Percentiles rank a stretch among this genome's conserved stretches.
Conservation (phyloP, 2,113 vertebrate genomes). For the Microtus oregoni region DNA sequence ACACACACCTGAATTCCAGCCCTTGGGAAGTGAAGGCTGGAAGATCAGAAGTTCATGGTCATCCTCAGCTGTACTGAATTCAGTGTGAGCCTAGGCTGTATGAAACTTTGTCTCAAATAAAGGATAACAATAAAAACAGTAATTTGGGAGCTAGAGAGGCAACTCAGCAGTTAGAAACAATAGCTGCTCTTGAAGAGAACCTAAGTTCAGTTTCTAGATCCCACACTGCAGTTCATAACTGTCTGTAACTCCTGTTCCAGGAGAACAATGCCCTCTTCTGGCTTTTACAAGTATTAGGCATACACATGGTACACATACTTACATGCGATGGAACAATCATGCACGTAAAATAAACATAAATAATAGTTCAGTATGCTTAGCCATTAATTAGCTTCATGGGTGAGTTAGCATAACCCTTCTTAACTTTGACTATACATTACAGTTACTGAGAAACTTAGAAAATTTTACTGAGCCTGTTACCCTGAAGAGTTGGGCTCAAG, state of each 20-base stretch:
- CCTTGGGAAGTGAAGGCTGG: too few species aligned
- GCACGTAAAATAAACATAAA: neutral
- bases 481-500: too few species aligned
- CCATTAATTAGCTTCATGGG: neutral
- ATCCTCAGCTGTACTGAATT: neutral
- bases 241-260: too few species aligned
- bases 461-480: neutral
- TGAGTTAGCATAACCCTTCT: neutral
- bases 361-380: too few species aligned
- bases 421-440: neutral
- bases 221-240: neutral
- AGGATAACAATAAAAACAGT: neutral
- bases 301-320: neutral
- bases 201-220: neutral
- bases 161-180: too few species aligned
- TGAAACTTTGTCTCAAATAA: neutral
- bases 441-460: neutral
- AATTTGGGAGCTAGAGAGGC: neutral
- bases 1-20: neutral
- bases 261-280: neutral
- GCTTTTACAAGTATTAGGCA: too few species aligned
- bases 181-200: neutral
- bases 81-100: neutral
- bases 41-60: neutral
- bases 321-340: neutral